Evolutionary conservation across 2,888 invertebrate genomes (phyloP).

Genomic region (Eilema depressum): DNA sequence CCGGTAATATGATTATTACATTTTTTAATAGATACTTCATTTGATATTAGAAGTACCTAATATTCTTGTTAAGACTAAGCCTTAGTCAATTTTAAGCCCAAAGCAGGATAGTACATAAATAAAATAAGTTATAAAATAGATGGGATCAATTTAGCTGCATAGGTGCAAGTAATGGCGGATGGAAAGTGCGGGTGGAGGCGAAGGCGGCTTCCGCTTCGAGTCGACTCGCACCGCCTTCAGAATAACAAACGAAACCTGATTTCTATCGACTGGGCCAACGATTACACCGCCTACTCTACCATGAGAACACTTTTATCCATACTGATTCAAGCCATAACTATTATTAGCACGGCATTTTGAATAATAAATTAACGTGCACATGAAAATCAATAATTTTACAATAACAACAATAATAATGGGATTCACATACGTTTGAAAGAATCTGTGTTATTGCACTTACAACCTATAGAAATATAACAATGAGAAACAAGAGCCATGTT

Average conservation of each 20-base stretch:
- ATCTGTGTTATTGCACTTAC: conserved; percentile 33
- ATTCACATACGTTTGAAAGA: conserved; percentile 22
- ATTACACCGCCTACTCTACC: conserved; percentile 68
- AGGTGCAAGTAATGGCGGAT: conserved; percentile 77
- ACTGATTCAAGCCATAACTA: conserved; percentile 52
- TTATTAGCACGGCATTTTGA: conserved; percentile 46
- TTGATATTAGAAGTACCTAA: not conserved
- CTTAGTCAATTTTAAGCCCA: not conserved
- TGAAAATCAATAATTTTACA: conserved; percentile 30
- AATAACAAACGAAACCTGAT: conserved; percentile 87
- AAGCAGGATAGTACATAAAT: conserved; percentile 21
- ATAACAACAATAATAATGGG: conserved; percentile 18
- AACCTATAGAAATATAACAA: conserved; percentile 46
- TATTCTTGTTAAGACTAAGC: not conserved
- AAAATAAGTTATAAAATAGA: conserved; percentile 57
- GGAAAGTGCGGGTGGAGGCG: conserved; percentile 81
- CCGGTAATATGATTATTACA: conserved; percentile 5
- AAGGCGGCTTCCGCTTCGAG: conserved; percentile 76
- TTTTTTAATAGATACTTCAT: not conserved
- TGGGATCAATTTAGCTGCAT: conserved; percentile 71
- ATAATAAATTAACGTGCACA: conserved; percentile 28
- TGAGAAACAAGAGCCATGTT: conserved; percentile 50
- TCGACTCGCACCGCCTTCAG: conserved; percentile 76
- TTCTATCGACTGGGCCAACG: conserved; percentile 81
- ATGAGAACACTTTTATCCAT: conserved; percentile 56